These are phyloP conservation scores for Thysanoteuthis rhombus DNA, from an alignment of 2,888 invertebrate species.

Conservation along the genomic window DNA sequence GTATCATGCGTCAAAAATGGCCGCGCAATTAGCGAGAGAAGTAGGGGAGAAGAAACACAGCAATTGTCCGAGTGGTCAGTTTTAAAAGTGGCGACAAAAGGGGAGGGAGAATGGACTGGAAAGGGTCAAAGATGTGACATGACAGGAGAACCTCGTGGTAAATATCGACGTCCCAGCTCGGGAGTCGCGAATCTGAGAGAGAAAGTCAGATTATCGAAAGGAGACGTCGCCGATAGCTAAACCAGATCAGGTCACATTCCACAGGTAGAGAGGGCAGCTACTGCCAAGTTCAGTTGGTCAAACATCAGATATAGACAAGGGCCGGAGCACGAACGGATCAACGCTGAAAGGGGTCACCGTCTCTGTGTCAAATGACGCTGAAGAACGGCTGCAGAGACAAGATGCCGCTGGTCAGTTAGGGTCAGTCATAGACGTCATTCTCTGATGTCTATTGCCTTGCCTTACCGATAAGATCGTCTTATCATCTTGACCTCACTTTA, in stretches of 20 bases:
- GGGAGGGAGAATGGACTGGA: too few species aligned
- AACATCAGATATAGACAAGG: background rate
- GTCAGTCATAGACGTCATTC: background rate
- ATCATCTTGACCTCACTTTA: background rate
- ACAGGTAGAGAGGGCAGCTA: background rate
- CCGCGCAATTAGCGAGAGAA: background rate
- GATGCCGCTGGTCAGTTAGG: conserved; percentile 12
- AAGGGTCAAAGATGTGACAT: background rate
- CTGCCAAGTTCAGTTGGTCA: conserved; percentile 12
- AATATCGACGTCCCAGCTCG: background rate
- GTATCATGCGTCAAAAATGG: background rate
- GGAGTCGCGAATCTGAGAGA: background rate
- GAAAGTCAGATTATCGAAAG: background rate
- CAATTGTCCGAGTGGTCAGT: background rate
- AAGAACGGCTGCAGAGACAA: background rate
- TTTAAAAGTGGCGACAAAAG: background rate
- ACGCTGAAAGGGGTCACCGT: background rate
- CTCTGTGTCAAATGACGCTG: background rate
- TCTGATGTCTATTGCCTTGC: background rate
- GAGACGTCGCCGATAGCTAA: background rate
- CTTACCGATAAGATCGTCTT: background rate
- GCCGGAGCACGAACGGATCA: background rate
- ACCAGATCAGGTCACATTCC: background rate
- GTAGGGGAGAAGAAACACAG: background rate
- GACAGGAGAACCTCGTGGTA: background rate